phyloP scores from a whole-genome alignment of 2,113 vertebrate genomes.

The Excalfactoria chinensis region DNA sequence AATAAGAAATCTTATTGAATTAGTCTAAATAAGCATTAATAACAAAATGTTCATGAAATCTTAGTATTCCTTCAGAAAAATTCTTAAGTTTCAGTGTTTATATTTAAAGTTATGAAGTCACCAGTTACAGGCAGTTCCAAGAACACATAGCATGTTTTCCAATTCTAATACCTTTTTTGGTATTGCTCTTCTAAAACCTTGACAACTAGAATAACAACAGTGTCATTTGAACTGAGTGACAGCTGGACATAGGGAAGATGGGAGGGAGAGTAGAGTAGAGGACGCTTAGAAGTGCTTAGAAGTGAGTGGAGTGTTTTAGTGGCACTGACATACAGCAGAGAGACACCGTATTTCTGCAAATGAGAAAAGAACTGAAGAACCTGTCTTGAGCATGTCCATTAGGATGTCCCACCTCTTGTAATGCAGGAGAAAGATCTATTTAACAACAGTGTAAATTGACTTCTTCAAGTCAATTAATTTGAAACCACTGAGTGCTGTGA shows the following conservation, averaged over 20 bases:
- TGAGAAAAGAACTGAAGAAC: not conserved
- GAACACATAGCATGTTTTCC: conserved; percentile 59
- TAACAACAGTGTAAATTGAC: not conserved
- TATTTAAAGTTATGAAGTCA: conserved; percentile 65
- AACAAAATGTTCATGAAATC: conserved; percentile 21
- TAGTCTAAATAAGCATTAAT: not conserved
- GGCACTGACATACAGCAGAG: not conserved
- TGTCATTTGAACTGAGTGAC: conserved; percentile 35
- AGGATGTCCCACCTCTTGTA: not conserved
- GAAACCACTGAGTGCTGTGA: not conserved
- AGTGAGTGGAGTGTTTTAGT: conserved; percentile 27
- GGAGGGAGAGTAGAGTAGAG: not conserved
- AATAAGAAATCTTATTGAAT: not conserved
- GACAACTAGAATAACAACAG: conserved; percentile 42
- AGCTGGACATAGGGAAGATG: not conserved
- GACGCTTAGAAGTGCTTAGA: conserved; percentile 1
- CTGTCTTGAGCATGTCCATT: not conserved
- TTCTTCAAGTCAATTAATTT: not conserved
- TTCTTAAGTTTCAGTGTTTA: conserved; percentile 18
- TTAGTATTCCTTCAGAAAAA: conserved; percentile 9
- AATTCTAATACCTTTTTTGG: conserved; percentile 68
- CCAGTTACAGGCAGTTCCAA: conserved; percentile 50
- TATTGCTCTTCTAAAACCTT: conserved; percentile 33
- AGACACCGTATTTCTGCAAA: not conserved
- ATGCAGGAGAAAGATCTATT: not conserved